phyloP scores from a whole-genome alignment of 2,888 invertebrate species.

The Calliphora vomitoria region DNA sequence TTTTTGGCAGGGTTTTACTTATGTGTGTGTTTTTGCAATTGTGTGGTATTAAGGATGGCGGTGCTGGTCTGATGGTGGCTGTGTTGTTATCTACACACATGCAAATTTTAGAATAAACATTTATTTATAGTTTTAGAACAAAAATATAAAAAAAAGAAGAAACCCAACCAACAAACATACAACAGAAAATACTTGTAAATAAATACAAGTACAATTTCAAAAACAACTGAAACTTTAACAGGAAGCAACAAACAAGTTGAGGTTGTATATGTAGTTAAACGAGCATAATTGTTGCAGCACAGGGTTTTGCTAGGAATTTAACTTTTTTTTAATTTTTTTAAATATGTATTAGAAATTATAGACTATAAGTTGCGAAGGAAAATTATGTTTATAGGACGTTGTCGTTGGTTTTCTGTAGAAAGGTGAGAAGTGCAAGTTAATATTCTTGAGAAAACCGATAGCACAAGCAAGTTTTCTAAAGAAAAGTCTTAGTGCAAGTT shows the following conservation, averaged over 20 bases:
- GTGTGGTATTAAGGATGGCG: background rate
- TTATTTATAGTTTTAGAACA: conserved; percentile 66
- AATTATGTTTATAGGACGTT: background rate
- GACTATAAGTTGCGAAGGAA: no score
- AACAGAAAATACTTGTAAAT: background rate
- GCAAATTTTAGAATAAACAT: conserved; percentile 69
- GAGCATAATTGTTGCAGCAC: conserved; percentile 8
- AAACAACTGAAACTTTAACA: conserved; percentile 20
- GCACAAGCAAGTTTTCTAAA: no score
- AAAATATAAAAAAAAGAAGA: conserved; percentile 12
- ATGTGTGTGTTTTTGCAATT: background rate
- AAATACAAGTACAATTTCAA: conserved; percentile 29
- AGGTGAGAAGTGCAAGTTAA: no score
- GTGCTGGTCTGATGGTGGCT: background rate
- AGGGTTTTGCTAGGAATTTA: background rate
- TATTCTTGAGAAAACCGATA: no score
- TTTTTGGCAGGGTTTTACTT: conserved; percentile 38
- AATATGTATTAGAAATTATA: no score
- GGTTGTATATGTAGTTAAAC: background rate
- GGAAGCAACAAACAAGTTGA: background rate
- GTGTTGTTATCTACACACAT: conserved; percentile 48
- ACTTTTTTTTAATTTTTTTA: no score
- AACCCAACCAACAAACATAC: conserved; percentile 7
- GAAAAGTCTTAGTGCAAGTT: no score
- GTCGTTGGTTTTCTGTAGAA: no score